A percentile compares a stretch with the other conserved stretches of the same genome.
Evolutionary conservation across 2,113 vertebrate species (phyloP).

Genomic region (Aegithalos caudatus): DNA sequence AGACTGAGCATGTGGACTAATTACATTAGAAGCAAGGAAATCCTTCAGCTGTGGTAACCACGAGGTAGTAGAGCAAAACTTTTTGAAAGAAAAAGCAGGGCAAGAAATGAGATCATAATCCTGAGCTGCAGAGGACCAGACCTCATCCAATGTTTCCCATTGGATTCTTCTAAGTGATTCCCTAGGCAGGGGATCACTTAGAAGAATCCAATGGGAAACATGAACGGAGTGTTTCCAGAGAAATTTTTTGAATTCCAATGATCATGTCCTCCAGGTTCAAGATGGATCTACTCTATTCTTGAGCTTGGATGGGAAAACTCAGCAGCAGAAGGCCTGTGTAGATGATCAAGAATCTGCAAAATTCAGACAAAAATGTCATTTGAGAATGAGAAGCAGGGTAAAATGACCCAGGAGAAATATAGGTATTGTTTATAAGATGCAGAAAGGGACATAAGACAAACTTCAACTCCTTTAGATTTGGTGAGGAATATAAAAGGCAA

Average conservation of each 20-base stretch:
- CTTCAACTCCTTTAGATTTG: fast-evolving
- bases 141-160: too few relatives aligned
- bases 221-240: background rate
- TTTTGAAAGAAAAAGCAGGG: background rate
- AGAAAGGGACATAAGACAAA: background rate
- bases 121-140: background rate
- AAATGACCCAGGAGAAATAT: background rate
- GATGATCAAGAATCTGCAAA: background rate
- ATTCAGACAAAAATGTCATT: background rate
- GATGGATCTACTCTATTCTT: background rate
- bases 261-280: background rate
- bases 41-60: background rate
- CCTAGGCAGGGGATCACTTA: background rate
- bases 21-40: background rate
- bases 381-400: background rate
- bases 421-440: background rate
- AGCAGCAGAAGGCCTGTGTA: background rate
- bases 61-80: background rate
- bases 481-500: background rate
- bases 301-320: background rate
- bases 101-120: background rate
- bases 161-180: too few relatives aligned
- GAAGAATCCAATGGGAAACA: background rate
- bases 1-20: background rate
- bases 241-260: background rate